Percentiles rank a stretch among this genome's conserved stretches.
phyloP scores from a whole-genome alignment of 2,113 vertebrate genomes.

The Tiliqua scincoides region DNA sequence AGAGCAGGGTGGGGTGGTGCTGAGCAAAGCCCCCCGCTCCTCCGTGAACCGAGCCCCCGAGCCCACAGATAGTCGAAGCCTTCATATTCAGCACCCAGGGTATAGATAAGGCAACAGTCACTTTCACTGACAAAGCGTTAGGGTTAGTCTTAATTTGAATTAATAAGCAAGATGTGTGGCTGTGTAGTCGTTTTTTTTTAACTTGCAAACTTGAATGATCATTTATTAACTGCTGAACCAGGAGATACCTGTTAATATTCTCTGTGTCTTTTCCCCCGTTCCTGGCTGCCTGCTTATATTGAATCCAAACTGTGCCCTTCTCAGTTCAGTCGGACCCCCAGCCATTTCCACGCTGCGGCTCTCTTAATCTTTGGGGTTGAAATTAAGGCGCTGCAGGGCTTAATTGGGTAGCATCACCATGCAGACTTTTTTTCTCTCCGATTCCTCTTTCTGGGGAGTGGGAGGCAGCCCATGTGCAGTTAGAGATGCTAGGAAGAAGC shows the following conservation, averaged over 20 bases:
- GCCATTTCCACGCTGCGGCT: slow-evolving; percentile 47
- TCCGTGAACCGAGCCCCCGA: slow-evolving; percentile 89
- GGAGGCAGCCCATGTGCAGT: background rate
- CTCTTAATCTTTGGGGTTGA: slow-evolving; percentile 19
- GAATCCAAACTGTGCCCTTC: slow-evolving; percentile 48
- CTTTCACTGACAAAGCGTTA: slow-evolving; percentile 65
- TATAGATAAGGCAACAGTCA: slow-evolving; percentile 95
- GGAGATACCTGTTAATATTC: slow-evolving; percentile 58
- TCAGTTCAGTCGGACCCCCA: slow-evolving; percentile 55
- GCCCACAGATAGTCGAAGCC: slow-evolving; percentile 87
- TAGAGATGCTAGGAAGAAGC: slow-evolving; percentile 46
- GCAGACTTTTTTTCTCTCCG: slow-evolving; percentile 48
- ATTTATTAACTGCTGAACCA: slow-evolving; percentile 63
- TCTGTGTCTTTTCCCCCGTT: background rate
- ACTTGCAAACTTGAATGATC: slow-evolving; percentile 81
- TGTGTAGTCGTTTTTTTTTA: slow-evolving; percentile 59
- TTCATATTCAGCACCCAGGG: slow-evolving; percentile 97
- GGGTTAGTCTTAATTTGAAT: slow-evolving; percentile 82
- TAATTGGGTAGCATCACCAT: slow-evolving; percentile 37
- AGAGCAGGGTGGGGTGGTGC: slow-evolving; percentile 94
- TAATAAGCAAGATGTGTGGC: slow-evolving; percentile 73
- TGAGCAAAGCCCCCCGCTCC: slow-evolving; percentile 95
- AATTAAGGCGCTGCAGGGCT: slow-evolving; percentile 10
- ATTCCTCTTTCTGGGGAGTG: slow-evolving; percentile 34
- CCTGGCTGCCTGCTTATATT: slow-evolving; percentile 44